Percentiles rank a stretch among this genome's conserved stretches.
phyloP scores from a whole-genome alignment of 2,797 vertebrate species.

The Vipera latastei region DNA sequence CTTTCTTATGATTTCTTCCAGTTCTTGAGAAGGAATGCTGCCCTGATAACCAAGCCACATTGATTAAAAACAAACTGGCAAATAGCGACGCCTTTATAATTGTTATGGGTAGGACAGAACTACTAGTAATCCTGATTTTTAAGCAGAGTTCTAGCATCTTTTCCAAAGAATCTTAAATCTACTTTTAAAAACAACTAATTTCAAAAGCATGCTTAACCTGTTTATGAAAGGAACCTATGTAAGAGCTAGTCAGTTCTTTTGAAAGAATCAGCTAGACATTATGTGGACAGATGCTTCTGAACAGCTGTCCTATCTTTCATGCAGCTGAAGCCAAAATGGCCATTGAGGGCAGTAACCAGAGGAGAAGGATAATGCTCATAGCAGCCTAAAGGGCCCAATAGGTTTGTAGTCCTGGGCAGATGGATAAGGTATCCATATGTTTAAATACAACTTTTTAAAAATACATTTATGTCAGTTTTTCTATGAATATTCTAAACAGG shows the following conservation, averaged over 20 bases:
- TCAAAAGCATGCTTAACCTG: neutral
- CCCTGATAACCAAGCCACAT: neutral
- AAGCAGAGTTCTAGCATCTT: neutral
- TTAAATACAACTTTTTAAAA: slow-evolving; percentile 5
- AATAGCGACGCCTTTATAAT: neutral
- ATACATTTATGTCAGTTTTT: slow-evolving; percentile 3
- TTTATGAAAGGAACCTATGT: neutral
- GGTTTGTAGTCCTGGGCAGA: neutral
- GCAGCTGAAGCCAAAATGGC: neutral
- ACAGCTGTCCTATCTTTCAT: neutral
- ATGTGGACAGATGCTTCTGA: neutral
- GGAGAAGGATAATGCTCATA: neutral
- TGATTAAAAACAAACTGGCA: neutral
- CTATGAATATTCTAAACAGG: slow-evolving; percentile 32
- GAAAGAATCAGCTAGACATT: neutral
- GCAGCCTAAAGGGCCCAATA: neutral
- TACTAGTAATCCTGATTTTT: neutral
- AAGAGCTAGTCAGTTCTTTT: neutral
- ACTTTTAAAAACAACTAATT: neutral
- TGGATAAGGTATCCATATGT: neutral
- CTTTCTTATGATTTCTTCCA: neutral
- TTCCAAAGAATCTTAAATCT: neutral
- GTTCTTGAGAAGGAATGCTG: neutral
- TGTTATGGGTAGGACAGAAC: neutral
- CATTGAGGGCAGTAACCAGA: neutral